Conservation (phyloP, 2,113 vertebrate species). For the Ammodytes marinus region DNA sequence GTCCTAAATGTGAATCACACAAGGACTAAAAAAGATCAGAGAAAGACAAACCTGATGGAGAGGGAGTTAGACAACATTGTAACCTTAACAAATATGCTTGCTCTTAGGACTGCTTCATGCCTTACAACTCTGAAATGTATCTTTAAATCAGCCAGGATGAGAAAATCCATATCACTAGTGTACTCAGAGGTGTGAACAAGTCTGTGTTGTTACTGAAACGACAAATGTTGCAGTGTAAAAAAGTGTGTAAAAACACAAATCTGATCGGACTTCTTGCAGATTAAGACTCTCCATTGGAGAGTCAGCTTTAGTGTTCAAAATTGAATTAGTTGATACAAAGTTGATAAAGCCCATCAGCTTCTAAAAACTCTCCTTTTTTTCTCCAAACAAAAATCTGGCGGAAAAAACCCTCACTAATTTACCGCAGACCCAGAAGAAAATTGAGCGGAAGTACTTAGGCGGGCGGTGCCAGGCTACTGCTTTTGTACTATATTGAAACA, state of each 20-base stretch:
- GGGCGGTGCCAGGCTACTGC: no score
- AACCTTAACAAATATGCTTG: conserved; percentile 37
- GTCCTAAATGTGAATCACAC: not conserved
- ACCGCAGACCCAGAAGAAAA: no score
- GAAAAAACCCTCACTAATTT: no score
- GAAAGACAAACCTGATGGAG: conserved; percentile 6
- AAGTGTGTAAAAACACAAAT: conserved; percentile 1
- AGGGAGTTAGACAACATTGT: conserved; percentile 7
- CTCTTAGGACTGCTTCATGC: conserved; percentile 5
- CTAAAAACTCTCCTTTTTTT: no score
- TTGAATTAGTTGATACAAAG: no score
- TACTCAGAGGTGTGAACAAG: not conserved
- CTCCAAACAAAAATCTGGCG: no score
- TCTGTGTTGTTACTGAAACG: conserved; percentile 10
- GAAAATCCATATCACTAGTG: conserved; percentile 18
- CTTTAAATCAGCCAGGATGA: conserved; percentile 20
- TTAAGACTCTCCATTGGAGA: not conserved
- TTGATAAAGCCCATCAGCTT: no score
- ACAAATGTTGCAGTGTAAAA: conserved; percentile 4
- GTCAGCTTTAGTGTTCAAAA: not conserved
- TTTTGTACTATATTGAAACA: no score
- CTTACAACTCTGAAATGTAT: conserved; percentile 10
- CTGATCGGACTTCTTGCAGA: conserved; percentile 1
- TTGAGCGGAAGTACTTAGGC: no score
- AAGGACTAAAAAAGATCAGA: conserved; percentile 1